phyloP scores from a whole-genome alignment of 2,888 invertebrate genomes.

The Harpalus rufipes region DNA sequence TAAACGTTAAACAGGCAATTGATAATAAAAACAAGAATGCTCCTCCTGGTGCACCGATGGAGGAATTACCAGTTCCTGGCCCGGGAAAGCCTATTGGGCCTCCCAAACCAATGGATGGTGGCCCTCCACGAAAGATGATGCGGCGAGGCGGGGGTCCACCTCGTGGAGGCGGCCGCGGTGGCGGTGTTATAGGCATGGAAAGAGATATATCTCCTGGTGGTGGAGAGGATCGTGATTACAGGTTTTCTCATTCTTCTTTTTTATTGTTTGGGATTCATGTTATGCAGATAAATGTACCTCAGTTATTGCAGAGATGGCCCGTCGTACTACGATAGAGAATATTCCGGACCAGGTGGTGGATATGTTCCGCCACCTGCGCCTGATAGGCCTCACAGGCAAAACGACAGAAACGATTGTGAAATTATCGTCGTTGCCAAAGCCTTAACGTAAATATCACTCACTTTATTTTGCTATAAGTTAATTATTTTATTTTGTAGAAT shows the following conservation, averaged over 20 bases:
- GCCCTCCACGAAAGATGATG: conserved; percentile 69
- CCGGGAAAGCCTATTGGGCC: conserved; percentile 51
- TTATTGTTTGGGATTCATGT: conserved; percentile 7
- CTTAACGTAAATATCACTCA: conserved; percentile 84
- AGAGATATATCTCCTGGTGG: conserved; percentile 54
- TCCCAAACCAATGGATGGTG: conserved; percentile 69
- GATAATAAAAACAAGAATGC: conserved; percentile 73
- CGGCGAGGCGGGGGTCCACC: conserved; percentile 69
- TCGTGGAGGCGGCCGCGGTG: conserved; percentile 69
- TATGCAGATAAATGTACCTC: conserved; percentile 7
- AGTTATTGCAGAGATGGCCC: conserved; percentile 69
- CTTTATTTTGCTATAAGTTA: too few species aligned
- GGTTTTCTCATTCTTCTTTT: conserved; percentile 36
- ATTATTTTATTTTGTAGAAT: too few species aligned
- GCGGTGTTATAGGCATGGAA: conserved; percentile 62
- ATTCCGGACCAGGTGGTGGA: conserved; percentile 73
- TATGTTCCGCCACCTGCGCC: conserved; percentile 75
- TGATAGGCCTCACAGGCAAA: conserved; percentile 69
- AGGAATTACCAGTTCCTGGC: conserved; percentile 44
- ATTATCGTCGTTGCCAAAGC: conserved; percentile 91
- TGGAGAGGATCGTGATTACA: conserved; percentile 63
- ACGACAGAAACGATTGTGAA: conserved; percentile 92
- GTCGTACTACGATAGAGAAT: conserved; percentile 73
- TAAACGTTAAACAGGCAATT: conserved; percentile 83
- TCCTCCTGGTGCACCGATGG: background rate